Evolutionary conservation across 1,140 invertebrate genomes (phyloP).

Genomic region (Rhynchophorus ferrugineus): DNA sequence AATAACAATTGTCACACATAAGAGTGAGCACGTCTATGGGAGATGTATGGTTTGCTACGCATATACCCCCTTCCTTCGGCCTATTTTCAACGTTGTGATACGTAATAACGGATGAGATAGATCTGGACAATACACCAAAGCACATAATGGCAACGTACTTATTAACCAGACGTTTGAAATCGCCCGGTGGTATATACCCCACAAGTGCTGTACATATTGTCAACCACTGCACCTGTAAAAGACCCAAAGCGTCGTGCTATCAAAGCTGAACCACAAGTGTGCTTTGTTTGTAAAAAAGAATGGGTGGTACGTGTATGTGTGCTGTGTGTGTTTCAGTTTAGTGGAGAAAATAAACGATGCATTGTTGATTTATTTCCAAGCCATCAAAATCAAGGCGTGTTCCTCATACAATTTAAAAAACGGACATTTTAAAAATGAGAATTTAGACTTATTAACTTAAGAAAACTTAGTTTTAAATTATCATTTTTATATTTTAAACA

Average conservation of each 20-base stretch:
- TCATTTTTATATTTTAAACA: too few relatives aligned
- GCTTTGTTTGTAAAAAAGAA: too few relatives aligned
- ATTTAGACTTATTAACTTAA: too few relatives aligned
- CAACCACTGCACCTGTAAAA: constrained; percentile 70
- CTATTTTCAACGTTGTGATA: constrained; percentile 82
- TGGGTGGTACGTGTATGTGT: too few relatives aligned
- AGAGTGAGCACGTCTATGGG: constrained; percentile 96
- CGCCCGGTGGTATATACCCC: constrained; percentile 71
- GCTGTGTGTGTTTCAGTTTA: too few relatives aligned
- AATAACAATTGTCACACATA: constrained; percentile 96
- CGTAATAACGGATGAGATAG: constrained; percentile 79
- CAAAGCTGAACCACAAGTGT: neutral
- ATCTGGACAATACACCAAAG: constrained; percentile 80
- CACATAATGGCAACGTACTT: constrained; percentile 74
- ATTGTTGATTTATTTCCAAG: too few relatives aligned
- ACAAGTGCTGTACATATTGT: constrained; percentile 75
- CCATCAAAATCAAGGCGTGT: too few relatives aligned
- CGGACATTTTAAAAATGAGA: too few relatives aligned
- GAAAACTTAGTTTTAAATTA: too few relatives aligned
- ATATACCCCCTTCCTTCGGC: constrained; percentile 76
- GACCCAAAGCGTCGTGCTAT: neutral
- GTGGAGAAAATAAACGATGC: too few relatives aligned
- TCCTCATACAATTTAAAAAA: too few relatives aligned
- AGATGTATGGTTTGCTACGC: constrained; percentile 99
- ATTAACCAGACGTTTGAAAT: constrained; percentile 70